These are phyloP conservation scores for Oreochromis tanganicae DNA, from an alignment of 2,113 vertebrate species.

Conservation along the genomic window DNA sequence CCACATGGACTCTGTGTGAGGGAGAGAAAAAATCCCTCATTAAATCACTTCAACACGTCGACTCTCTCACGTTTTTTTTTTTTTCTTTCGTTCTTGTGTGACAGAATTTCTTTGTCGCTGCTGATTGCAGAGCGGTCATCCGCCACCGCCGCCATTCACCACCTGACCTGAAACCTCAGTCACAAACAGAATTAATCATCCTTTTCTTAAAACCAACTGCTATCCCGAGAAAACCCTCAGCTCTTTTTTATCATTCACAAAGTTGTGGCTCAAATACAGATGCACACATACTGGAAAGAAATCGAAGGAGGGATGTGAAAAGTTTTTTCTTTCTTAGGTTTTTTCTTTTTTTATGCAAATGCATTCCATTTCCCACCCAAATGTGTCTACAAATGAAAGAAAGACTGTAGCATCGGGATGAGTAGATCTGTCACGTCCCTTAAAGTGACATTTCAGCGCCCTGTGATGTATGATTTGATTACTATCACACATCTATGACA, in stretches of 20 bases:
- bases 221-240: background rate
- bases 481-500: constrained; percentile 56
- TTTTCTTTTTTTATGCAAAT: background rate
- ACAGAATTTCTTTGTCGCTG: background rate
- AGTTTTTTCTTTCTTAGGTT: background rate
- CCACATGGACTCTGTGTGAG: constrained; percentile 63
- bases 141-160: background rate
- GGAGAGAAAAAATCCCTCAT: constrained; percentile 9
- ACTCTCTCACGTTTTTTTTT: background rate
- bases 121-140: constrained; percentile 26
- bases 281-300: background rate
- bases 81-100: background rate
- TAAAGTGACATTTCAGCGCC: constrained; percentile 38
- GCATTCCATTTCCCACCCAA: background rate
- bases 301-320: background rate
- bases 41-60: constrained; percentile 29
- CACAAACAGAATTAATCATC: background rate
- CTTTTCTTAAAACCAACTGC: background rate
- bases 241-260: background rate
- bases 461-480: constrained; percentile 60
- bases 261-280: background rate
- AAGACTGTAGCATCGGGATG: background rate
- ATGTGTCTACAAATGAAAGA: background rate
- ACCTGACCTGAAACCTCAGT: constrained; percentile 3
- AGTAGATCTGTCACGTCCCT: constrained; percentile 23